Percentiles rank a stretch among this genome's conserved stretches.
These are phyloP conservation scores for Scaptomyza tumidula DNA, from an alignment of 2,888 invertebrate species.

Conservation along the genomic window DNA sequence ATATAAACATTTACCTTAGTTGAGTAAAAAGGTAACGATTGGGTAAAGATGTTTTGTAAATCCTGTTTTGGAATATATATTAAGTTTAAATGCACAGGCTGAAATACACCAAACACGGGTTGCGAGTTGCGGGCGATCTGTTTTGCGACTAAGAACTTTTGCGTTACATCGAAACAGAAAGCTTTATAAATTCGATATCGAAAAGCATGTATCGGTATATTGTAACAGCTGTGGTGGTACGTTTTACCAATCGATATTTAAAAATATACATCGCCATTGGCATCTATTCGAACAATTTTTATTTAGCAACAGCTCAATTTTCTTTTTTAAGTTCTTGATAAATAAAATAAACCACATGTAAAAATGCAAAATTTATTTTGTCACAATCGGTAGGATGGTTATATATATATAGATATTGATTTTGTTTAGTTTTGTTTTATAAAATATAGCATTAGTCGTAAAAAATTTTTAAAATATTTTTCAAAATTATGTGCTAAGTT, in stretches of 20 bases:
- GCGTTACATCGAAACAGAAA: constrained; percentile 18
- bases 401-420: too few species aligned
- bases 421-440: too few species aligned
- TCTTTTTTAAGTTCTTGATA: neutral
- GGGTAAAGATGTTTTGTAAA: constrained; percentile 33
- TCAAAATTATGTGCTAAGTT: constrained; percentile 10
- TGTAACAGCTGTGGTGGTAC: neutral
- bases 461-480: neutral
- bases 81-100: constrained; percentile 69
- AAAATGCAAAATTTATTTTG: neutral
- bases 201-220: constrained; percentile 26
- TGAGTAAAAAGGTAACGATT: constrained; percentile 24
- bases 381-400: too few species aligned
- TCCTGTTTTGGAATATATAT: constrained; percentile 70
- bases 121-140: constrained; percentile 52
- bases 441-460: neutral
- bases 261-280: neutral
- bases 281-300: neutral
- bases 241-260: constrained; percentile 28
- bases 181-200: constrained; percentile 18
- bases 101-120: constrained; percentile 37
- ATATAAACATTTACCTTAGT: constrained; percentile 45
- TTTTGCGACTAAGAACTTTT: constrained; percentile 52
- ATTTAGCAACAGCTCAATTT: neutral
- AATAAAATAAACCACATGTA: neutral